Percentiles rank a stretch among this genome's conserved stretches.
Conservation (phyloP, 2,797 vertebrate species). For the Poecile montanus region DNA sequence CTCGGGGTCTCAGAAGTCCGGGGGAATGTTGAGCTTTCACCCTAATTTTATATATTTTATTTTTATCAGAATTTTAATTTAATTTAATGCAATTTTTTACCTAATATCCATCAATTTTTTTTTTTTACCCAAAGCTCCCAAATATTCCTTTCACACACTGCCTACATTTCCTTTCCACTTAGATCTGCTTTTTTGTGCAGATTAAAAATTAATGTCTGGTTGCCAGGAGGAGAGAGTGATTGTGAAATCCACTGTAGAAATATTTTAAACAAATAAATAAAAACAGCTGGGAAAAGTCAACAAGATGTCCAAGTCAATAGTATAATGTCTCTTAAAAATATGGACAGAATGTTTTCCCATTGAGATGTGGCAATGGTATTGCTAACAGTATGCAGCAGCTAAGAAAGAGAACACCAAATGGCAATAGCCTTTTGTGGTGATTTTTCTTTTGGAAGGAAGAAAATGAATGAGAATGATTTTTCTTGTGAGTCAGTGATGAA, state of each 20-base stretch:
- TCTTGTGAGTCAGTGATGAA: conserved; percentile 32
- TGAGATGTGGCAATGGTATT: neutral
- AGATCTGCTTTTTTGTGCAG: neutral
- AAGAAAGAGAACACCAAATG: neutral
- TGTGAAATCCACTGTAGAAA: neutral
- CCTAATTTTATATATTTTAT: neutral
- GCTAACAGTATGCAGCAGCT: neutral
- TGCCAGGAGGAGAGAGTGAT: neutral
- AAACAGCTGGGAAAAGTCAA: conserved; percentile 16
- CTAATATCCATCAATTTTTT: neutral
- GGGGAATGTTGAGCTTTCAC: neutral
- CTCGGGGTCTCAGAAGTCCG: neutral
- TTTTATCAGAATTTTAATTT: neutral
- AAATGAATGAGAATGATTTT: conserved; percentile 29
- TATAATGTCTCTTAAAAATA: neutral
- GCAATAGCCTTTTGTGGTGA: neutral
- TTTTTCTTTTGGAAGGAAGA: conserved; percentile 15
- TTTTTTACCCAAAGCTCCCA: neutral
- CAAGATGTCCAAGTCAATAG: neutral
- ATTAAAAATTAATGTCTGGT: neutral
- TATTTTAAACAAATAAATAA: conserved; percentile 43
- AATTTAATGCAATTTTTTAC: neutral
- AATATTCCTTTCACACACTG: neutral
- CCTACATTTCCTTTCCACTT: neutral
- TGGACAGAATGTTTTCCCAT: neutral